Conservation (phyloP, 2,113 vertebrate species). For the Stegastes partitus region DNA sequence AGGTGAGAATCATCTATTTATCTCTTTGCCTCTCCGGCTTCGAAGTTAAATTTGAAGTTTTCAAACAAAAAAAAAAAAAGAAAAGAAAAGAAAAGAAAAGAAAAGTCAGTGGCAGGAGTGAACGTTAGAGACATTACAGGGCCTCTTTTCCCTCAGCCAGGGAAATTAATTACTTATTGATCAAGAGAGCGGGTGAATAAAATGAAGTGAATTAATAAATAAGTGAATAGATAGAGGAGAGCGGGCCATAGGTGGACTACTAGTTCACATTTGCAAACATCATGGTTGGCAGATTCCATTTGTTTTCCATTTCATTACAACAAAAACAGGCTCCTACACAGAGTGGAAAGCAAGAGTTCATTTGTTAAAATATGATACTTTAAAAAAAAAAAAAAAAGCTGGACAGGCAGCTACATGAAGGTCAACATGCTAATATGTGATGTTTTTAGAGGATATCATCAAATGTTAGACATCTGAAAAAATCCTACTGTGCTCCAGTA, state of each 20-base stretch:
- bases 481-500: not conserved
- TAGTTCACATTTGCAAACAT: constrained; percentile 76
- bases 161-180: constrained; percentile 88
- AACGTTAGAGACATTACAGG: constrained; percentile 68
- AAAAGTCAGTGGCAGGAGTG: constrained; percentile 56
- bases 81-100: constrained; percentile 21
- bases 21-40: constrained; percentile 18
- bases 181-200: constrained; percentile 75
- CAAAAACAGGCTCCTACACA: constrained; percentile 16
- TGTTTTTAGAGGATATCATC: too few relatives aligned
- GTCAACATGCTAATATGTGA: not conserved
- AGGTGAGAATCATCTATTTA: constrained; percentile 29
- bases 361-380: constrained; percentile 30
- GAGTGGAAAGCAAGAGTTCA: constrained; percentile 4
- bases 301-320: constrained; percentile 75
- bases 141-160: constrained; percentile 71
- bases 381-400: not conserved
- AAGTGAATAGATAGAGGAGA: constrained; percentile 72
- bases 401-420: not conserved
- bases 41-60: constrained; percentile 64
- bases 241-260: constrained; percentile 71
- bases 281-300: constrained; percentile 79
- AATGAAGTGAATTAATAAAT: constrained; percentile 83
- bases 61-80: constrained; percentile 27
- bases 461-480: constrained; percentile 3